phyloP scores from a whole-genome alignment of 2,797 vertebrate species.

The Babyrousa celebensis region DNA sequence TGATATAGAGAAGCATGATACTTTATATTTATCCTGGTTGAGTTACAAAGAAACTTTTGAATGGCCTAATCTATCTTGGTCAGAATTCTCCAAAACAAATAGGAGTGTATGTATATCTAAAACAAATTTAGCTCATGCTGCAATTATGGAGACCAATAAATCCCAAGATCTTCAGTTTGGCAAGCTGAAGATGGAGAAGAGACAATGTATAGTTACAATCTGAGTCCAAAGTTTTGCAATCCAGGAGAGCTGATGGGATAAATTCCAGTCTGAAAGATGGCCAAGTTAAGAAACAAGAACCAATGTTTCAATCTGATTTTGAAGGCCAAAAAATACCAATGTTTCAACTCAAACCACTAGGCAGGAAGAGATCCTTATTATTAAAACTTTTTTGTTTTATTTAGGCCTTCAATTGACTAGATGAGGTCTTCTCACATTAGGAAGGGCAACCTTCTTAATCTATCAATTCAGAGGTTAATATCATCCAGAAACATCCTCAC shows the following conservation, averaged over 20 bases:
- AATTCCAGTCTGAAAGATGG: background rate
- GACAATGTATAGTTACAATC: background rate
- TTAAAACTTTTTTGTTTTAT: background rate
- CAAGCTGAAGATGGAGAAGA: background rate
- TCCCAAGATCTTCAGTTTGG: background rate
- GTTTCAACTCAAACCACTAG: background rate
- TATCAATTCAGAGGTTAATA: background rate
- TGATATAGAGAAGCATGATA: background rate
- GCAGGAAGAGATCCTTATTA: background rate
- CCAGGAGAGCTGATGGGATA: background rate
- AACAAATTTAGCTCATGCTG: background rate
- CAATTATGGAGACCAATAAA: background rate
- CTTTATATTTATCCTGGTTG: background rate
- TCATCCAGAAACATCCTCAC: background rate
- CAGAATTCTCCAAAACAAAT: background rate
- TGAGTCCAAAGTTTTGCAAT: background rate
- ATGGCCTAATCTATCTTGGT: background rate
- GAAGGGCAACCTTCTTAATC: background rate
- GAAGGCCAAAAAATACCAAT: background rate
- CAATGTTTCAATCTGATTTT: background rate
- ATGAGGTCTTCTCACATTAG: background rate
- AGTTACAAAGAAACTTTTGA: background rate
- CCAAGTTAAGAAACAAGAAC: background rate
- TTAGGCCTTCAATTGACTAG: background rate
- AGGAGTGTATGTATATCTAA: background rate